phyloP scores from a whole-genome alignment of 2,888 invertebrate species.

The Oscheius sp. region DNA sequence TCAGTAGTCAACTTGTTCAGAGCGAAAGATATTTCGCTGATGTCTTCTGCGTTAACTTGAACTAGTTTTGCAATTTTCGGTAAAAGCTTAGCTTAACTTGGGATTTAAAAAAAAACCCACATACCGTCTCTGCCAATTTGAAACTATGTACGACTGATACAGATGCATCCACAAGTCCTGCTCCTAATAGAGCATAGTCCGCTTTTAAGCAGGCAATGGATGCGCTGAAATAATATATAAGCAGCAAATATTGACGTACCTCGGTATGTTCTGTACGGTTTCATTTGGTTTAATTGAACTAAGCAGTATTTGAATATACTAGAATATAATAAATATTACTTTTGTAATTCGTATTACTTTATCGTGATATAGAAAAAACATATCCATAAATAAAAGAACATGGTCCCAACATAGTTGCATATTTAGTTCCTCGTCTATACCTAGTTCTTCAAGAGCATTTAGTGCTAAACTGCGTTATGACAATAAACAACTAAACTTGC shows the following conservation, averaged over 20 bases:
- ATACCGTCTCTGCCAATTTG: constrained; percentile 1
- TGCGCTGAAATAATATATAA: background rate
- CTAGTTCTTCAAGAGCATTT: background rate
- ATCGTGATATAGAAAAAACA: constrained; percentile 28
- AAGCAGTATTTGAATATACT: background rate
- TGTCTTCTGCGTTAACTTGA: background rate
- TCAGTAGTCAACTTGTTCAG: background rate
- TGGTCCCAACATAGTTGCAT: constrained; percentile 16
- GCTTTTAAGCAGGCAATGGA: constrained; percentile 14
- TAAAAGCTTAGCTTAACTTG: too few species aligned
- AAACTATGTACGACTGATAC: constrained; percentile 14
- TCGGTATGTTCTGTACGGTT: background rate
- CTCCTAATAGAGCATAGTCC: constrained; percentile 23
- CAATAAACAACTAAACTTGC: background rate
- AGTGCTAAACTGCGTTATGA: background rate
- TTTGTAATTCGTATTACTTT: background rate
- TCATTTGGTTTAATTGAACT: background rate
- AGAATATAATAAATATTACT: background rate
- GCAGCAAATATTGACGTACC: background rate
- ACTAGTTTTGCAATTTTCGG: background rate
- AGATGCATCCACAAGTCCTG: constrained; percentile 19
- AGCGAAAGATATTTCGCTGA: background rate
- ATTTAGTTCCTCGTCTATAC: background rate
- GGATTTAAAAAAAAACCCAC: background rate
- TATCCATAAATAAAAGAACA: constrained; percentile 22